Evolutionary conservation across 2,888 invertebrate species (phyloP).

Genomic region (Oscheius sp.): DNA sequence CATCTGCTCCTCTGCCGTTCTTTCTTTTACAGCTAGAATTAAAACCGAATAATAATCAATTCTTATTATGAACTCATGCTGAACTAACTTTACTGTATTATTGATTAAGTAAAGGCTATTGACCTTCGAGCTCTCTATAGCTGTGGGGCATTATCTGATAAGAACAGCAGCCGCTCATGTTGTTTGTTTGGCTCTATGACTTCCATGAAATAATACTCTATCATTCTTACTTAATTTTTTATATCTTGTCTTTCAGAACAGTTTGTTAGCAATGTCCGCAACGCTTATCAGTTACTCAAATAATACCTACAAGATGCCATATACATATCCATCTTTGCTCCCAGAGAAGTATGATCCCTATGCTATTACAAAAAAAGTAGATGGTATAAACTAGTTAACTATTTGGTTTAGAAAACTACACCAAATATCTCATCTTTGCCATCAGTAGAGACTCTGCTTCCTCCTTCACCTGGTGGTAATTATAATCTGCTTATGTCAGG

Average conservation of each 20-base stretch:
- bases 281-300: background rate
- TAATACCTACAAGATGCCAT: background rate
- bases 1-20: no score
- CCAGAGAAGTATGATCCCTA: conserved; percentile 19
- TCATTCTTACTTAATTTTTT: no score
- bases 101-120: no score
- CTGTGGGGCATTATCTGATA: no score
- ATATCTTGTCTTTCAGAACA: no score
- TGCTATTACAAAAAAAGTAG: background rate
- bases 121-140: no score
- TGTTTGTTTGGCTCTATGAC: no score
- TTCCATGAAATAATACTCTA: background rate
- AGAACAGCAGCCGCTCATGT: no score
- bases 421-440: background rate
- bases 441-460: conserved; percentile 16
- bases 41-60: no score
- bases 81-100: no score
- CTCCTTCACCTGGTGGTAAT: background rate
- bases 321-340: background rate
- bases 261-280: background rate
- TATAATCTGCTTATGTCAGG: conserved; percentile 18
- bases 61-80: no score
- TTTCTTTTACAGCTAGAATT: no score
- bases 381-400: background rate
- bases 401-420: background rate